Percentiles rank a stretch among this genome's conserved stretches.
Conservation (phyloP, 2,113 vertebrate genomes). For the Falcunculus frontatus region DNA sequence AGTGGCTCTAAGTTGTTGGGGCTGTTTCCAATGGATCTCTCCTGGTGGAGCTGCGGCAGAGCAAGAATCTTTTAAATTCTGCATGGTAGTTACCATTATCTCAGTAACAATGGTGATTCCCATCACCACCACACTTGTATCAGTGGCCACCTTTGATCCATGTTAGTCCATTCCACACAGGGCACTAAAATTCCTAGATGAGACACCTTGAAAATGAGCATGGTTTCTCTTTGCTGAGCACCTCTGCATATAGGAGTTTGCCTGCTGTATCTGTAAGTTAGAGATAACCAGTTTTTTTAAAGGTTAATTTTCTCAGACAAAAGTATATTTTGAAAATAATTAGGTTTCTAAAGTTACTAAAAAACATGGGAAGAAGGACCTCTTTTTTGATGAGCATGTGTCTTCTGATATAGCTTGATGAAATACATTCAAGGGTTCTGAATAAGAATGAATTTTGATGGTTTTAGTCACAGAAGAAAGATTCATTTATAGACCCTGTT, state of each 20-base stretch:
- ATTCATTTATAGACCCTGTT: neutral
- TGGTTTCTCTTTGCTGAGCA: neutral
- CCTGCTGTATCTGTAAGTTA: neutral
- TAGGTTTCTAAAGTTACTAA: neutral
- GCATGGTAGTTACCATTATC: fast-evolving
- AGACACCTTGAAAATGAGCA: neutral
- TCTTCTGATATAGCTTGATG: neutral
- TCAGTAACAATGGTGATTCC: neutral
- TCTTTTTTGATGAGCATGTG: neutral
- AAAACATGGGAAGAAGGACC: neutral
- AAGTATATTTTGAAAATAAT: neutral
- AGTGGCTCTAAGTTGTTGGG: fast-evolving
- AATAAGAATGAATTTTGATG: neutral
- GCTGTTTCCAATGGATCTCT: neutral
- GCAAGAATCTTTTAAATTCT: neutral
- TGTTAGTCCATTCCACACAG: neutral
- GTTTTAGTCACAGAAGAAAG: neutral
- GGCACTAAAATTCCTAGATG: neutral
- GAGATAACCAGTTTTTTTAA: neutral
- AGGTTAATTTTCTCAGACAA: neutral
- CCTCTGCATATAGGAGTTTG: neutral
- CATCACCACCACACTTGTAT: neutral
- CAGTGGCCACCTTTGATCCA: fast-evolving
- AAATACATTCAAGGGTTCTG: neutral
- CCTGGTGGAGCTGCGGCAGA: neutral